phyloP scores from a whole-genome alignment of 2,113 vertebrate genomes.

The Xiphias gladius region DNA sequence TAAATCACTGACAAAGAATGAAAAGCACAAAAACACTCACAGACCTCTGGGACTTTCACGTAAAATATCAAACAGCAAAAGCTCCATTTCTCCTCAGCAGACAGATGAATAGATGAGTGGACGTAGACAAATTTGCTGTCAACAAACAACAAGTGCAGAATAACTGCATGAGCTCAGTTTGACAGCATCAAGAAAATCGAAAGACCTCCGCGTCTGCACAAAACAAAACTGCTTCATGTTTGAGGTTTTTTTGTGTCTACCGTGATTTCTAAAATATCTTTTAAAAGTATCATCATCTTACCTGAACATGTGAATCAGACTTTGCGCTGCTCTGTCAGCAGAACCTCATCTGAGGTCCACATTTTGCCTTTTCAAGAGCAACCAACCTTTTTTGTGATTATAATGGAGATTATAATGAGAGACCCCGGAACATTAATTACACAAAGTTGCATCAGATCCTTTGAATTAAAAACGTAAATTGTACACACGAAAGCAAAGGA shows the following conservation, averaged over 20 bases:
- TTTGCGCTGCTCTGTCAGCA: neutral
- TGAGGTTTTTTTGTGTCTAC: neutral
- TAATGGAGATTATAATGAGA: neutral
- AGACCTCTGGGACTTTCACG: constrained; percentile 15
- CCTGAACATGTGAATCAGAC: neutral
- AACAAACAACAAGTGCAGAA: neutral
- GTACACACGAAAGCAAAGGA: neutral
- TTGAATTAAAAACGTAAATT: constrained; percentile 20
- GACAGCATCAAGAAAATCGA: too few relatives aligned
- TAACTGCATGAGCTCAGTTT: neutral
- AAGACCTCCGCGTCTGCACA: neutral
- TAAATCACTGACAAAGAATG: too few relatives aligned
- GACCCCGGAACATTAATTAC: neutral
- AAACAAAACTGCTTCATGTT: neutral
- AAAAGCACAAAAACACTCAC: neutral
- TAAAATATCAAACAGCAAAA: constrained; percentile 8
- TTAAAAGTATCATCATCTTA: neutral
- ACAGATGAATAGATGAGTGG: neutral
- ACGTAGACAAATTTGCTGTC: neutral
- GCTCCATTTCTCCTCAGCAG: constrained; percentile 32
- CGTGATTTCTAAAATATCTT: neutral
- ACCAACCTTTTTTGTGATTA: neutral
- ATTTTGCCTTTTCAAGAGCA: neutral
- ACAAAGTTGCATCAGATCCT: constrained; percentile 14
- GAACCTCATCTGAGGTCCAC: neutral